A percentile compares a stretch with the other conserved stretches of the same genome.
Conservation (phyloP, 2,888 invertebrate species). For the Trypoxylon attenuatum region DNA sequence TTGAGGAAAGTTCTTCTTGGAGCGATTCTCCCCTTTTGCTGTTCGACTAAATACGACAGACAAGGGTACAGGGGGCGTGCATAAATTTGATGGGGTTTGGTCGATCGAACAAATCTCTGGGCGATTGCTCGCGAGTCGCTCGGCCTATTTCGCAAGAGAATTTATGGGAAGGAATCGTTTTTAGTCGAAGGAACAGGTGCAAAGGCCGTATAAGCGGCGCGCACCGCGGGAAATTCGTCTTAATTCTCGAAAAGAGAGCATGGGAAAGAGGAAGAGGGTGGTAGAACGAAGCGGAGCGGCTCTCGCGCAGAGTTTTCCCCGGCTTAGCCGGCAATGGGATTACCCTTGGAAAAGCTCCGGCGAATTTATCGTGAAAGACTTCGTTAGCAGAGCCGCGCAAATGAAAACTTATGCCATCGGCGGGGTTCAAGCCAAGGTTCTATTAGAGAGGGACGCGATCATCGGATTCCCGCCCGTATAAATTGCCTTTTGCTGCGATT, state of each 20-base stretch:
- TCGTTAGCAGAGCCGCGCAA: conserved; percentile 54
- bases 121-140: conserved; percentile 3
- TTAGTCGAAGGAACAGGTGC: conserved; percentile 15
- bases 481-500: conserved; percentile 41
- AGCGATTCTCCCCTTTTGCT: background rate
- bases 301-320: conserved; percentile 49
- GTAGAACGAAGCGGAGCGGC: no score
- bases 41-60: background rate
- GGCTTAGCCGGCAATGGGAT: conserved; percentile 55
- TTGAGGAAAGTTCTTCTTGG: background rate
- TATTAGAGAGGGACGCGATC: conserved; percentile 39
- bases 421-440: conserved; percentile 13
- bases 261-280: no score
- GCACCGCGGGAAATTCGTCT: conserved; percentile 49
- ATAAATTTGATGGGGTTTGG: background rate
- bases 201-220: conserved; percentile 2
- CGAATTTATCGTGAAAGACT: conserved; percentile 61
- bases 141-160: conserved; percentile 13
- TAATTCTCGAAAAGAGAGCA: conserved; percentile 53
- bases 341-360: conserved; percentile 55
- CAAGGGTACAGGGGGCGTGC: background rate
- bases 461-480: conserved; percentile 34
- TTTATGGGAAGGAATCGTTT: conserved; percentile 16
- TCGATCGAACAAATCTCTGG: conserved; percentile 16
- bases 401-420: conserved; percentile 58